A percentile compares a stretch with the other conserved stretches of the same genome.
Evolutionary conservation across 2,113 vertebrate species (phyloP).

Genomic region (Delphinus delphis): DNA sequence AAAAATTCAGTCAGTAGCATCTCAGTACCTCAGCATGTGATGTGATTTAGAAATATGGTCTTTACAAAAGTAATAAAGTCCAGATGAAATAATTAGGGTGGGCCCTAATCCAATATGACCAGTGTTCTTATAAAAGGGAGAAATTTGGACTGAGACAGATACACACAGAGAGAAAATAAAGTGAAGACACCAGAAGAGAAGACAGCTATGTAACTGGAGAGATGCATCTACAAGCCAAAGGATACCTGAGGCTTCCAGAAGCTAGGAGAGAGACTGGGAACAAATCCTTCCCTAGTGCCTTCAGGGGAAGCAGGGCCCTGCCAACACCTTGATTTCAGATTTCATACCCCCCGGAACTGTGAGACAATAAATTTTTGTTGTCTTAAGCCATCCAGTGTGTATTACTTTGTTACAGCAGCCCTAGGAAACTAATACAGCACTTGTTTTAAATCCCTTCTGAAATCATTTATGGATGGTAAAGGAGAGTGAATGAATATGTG

Average conservation of each 20-base stretch:
- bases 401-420: neutral
- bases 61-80: neutral
- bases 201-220: neutral
- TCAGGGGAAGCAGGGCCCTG: neutral
- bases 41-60: neutral
- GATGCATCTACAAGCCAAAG: neutral
- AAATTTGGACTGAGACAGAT: neutral
- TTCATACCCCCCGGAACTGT: neutral
- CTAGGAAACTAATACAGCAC: neutral
- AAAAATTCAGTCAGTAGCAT: neutral
- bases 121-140: neutral
- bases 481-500: neutral
- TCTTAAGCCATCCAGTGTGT: neutral
- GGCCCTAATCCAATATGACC: neutral
- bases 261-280: neutral
- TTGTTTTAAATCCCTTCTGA: neutral
- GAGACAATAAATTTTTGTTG: neutral
- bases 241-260: neutral
- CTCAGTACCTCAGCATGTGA: neutral
- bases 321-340: neutral
- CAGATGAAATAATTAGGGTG: neutral
- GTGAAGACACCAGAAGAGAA: neutral
- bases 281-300: neutral
- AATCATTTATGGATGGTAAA: neutral
- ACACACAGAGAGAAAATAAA: neutral